Evolutionary conservation across 2,797 vertebrate genomes (phyloP), one percentile per base, ranked within the genome.

Genomic region (Chiroxiphia lanceolata): DNA sequence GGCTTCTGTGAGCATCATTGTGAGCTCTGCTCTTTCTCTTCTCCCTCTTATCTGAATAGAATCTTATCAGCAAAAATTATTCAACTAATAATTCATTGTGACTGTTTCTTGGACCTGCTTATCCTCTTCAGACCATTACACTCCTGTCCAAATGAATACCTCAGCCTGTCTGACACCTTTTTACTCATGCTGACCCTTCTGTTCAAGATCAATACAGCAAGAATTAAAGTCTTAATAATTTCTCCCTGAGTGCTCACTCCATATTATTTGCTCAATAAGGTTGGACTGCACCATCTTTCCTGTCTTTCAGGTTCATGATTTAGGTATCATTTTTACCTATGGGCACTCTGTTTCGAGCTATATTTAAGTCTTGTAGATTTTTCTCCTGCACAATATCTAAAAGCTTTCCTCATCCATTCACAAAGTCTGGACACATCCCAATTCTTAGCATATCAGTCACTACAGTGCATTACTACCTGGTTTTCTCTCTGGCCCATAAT

Each of bases 161-260:
- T 90, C 85, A 91, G 54, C 83, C 74, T 83, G 72, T 72, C 83
- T 84, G 83, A 87, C 76, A 92, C 90, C 69, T 92, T 77, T 79
- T 91, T 82, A 88, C 45, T 78, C 47, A 70, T 48, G 59, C 70
- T 69, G 83, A 94, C 63, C 90, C 83, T 90, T 83, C 95, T 90
- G 83, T 65, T 94, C 50, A 65, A 88, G 60, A 95, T 93, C 90
- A 95, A 95, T 95, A 93, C 13, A 4, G 63, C 83, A 95, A 93
- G 86, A 93, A 95, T 90, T 96, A 90, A 95, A 93, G 76, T 88
- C 92, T 91, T 91, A 90, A 94, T 94, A 94, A 95, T 91, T 95
- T 90, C 77, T 88, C 80, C 59, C 80, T 15, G 38, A 96, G 83
- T 86, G 84, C 65, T 94, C 82, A 70, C 57, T 94, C 65, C 50